phyloP scores from a whole-genome alignment of 2,113 vertebrate genomes.

The Pelecanus crispus region DNA sequence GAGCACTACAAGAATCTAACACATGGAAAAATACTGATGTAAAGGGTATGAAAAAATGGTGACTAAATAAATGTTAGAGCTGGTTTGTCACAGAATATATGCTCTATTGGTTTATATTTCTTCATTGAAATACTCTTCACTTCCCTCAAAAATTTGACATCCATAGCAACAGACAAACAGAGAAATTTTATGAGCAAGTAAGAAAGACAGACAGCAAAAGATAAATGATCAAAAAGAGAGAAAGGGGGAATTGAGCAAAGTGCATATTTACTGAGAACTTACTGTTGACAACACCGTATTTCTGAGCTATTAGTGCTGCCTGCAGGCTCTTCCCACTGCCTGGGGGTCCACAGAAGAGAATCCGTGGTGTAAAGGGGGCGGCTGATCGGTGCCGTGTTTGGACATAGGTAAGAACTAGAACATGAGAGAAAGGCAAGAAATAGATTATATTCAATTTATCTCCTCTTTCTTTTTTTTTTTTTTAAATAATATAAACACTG shows the following conservation, averaged over 20 bases:
- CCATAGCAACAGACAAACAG: not conserved
- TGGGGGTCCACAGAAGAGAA: slow-evolving; percentile 84
- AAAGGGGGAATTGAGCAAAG: slow-evolving; percentile 18
- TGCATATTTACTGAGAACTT: slow-evolving; percentile 58
- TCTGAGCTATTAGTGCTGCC: slow-evolving; percentile 83
- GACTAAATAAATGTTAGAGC: not conserved
- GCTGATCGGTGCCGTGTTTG: slow-evolving; percentile 63
- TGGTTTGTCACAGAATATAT: not conserved
- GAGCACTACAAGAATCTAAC: not conserved
- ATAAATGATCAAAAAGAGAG: not conserved
- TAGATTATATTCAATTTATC: not conserved
- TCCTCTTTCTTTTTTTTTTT: not conserved
- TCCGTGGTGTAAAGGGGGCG: slow-evolving; percentile 81
- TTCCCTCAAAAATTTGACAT: not conserved
- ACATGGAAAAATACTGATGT: not conserved
- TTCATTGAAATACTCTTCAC: not conserved
- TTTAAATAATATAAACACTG: not conserved
- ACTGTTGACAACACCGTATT: slow-evolving; percentile 85
- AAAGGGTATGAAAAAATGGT: not conserved
- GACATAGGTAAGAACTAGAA: slow-evolving; percentile 78
- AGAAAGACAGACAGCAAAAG: not conserved
- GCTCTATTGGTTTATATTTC: not conserved
- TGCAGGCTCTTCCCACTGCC: slow-evolving; percentile 89
- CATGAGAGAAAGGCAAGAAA: not conserved
- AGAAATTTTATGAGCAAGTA: not conserved